Conservation (phyloP, 2,888 invertebrate species). For the Chrysotoxum bicinctum region DNA sequence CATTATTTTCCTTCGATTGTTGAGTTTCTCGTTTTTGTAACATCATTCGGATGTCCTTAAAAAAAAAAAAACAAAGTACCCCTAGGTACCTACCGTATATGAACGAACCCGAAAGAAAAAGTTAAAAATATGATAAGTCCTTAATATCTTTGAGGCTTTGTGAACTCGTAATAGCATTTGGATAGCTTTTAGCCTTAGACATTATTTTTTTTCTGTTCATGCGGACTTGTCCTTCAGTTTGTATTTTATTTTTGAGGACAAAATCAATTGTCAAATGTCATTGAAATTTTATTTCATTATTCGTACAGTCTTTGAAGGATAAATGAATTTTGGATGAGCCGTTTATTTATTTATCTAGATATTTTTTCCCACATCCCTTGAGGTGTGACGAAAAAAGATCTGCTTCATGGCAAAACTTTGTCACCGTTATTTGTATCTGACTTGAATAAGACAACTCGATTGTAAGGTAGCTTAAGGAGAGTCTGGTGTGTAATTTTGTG, state of each 20-base stretch:
- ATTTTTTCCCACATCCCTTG: not conserved
- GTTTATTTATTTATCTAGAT: not conserved
- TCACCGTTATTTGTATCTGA: not conserved
- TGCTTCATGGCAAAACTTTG: not conserved
- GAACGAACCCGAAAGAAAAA: not conserved
- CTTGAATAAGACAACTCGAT: not conserved
- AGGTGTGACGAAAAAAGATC: not conserved
- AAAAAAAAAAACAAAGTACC: no score
- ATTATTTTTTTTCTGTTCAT: not conserved
- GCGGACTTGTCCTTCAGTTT: not conserved
- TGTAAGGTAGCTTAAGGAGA: not conserved
- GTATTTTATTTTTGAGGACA: not conserved
- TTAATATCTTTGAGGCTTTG: conserved; percentile 19
- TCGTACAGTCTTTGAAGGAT: not conserved
- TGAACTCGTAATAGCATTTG: conserved; percentile 15
- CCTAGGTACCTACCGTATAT: not conserved
- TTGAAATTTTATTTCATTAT: not conserved
- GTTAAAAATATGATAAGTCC: conserved; percentile 21
- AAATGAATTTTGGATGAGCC: conserved; percentile 23
- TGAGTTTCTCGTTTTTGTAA: not conserved
- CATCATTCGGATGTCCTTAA: not conserved
- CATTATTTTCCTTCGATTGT: not conserved
- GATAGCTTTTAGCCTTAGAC: conserved; percentile 17
- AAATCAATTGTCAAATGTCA: conserved; percentile 24
- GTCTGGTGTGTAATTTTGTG: not conserved